Evolutionary conservation across 2,113 vertebrate species (phyloP), one percentile per base, ranked within the genome.

Genomic region (Egretta garzetta): DNA sequence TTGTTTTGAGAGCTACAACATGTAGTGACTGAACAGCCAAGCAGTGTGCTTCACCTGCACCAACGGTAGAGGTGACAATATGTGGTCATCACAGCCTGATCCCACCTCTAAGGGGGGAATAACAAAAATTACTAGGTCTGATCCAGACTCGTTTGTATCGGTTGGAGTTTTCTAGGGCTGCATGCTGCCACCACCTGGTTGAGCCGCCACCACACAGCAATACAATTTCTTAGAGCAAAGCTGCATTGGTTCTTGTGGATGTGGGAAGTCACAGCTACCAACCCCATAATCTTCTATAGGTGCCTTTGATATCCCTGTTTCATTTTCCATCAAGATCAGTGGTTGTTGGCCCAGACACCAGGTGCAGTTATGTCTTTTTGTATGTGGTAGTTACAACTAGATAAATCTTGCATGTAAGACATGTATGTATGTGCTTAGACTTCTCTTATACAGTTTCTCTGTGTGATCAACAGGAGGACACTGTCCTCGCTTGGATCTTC

Each of bases 391-490:
- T 52, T 95, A 79, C 18, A 88, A 23, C 52, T 82, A 59, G 27
- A 43, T 49, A 68, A 72, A 53, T 80, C 32, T 81, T 64, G 26
- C 7, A 9, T 22, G 1, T 62, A 91, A 39, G 50, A 37, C 10
- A 7, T 19, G 4, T 18, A 14, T 39, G 14, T 67, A 3, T 30
- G 8, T 66, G 37, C 47, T 90, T 56, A 68, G 14, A 67, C 33
- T 73, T 93, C 71, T 49, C 8, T 84, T 35, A 18, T 8, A 24
- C 52, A 8, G 70, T 66, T 96, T 84, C 86, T 71, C n/a, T 82
- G 32, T 96, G 45, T 94, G 73, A 39, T 88, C 83, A 85, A 32
- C 97, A 99, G 99, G 98, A 98, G 99, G 95, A 99, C 99, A 2
- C 93, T 99, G 89, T 98, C 98, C 70, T 96, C 98, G 0, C 82